Percentiles rank a stretch among this genome's conserved stretches.
These are phyloP conservation scores for Parotia lawesii DNA, from an alignment of 2,113 vertebrate genomes.

Conservation along the genomic window DNA sequence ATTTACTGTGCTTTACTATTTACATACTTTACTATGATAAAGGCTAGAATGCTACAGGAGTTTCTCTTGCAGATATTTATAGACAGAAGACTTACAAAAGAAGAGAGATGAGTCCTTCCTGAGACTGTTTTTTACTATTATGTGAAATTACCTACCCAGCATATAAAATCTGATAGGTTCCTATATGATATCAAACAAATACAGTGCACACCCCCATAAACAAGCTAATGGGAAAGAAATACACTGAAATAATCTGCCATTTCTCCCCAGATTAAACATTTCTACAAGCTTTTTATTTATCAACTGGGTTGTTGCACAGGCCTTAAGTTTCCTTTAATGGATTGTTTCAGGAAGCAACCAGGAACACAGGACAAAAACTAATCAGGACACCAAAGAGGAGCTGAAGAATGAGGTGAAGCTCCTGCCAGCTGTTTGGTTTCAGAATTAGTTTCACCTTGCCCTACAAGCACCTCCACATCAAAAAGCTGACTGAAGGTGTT, in stretches of 20 bases:
- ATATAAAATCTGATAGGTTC: neutral
- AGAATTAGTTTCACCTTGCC: neutral
- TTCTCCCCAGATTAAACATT: neutral
- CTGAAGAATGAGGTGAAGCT: neutral
- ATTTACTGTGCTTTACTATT: neutral
- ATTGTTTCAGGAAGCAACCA: neutral
- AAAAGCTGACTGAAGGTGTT: slow-evolving; percentile 4
- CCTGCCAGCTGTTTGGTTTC: neutral
- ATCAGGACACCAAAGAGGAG: neutral
- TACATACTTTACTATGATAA: neutral
- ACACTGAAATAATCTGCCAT: neutral
- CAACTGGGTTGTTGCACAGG: neutral
- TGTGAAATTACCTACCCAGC: neutral
- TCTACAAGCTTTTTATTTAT: neutral
- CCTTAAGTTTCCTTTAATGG: neutral
- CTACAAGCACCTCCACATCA: slow-evolving; percentile 1
- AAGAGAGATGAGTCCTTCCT: neutral
- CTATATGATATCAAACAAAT: neutral
- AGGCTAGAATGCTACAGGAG: neutral
- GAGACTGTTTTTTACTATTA: neutral
- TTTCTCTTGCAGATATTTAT: neutral
- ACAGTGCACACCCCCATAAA: neutral
- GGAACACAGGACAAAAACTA: neutral
- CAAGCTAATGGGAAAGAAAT: neutral
- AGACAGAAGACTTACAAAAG: neutral